Evolutionary conservation across 2,888 invertebrate species (phyloP).

Genomic region (Corbicula japonica): DNA sequence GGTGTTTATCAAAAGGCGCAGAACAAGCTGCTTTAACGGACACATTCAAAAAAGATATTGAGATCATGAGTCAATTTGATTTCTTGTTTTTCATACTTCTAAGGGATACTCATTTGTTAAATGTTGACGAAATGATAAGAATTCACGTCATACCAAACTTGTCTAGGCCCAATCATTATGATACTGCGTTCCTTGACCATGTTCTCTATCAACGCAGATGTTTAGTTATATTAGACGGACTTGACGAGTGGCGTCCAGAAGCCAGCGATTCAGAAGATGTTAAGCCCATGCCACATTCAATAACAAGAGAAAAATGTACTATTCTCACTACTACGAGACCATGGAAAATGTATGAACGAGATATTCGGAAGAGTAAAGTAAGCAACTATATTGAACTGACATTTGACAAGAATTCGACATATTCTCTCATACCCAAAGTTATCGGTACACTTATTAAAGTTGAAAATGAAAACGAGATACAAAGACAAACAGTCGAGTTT

Average conservation of each 20-base stretch:
- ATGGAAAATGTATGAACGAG: not conserved
- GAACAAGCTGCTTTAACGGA: not conserved
- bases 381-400: not conserved
- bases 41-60: not conserved
- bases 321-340: conserved; percentile 8
- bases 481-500: not conserved
- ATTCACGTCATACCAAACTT: not conserved
- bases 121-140: not conserved
- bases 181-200: not conserved
- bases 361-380: not conserved
- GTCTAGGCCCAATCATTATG: not conserved
- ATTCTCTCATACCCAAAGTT: not conserved
- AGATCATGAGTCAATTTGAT: not conserved
- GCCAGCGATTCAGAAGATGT: too few species aligned
- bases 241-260: conserved; percentile 17
- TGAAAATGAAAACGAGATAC: not conserved
- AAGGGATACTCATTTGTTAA: not conserved
- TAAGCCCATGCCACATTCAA: not conserved
- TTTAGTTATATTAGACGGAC: conserved; percentile 1
- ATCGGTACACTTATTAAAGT: not conserved
- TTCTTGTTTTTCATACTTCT: conserved; percentile 10
- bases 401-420: not conserved
- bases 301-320: not conserved
- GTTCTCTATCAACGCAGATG: not conserved
- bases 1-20: not conserved